A percentile compares a stretch with the other conserved stretches of the same genome.
phyloP scores from a whole-genome alignment of 35 echinoderm and acorn worm species.

The Ophioderma brevispina region DNA sequence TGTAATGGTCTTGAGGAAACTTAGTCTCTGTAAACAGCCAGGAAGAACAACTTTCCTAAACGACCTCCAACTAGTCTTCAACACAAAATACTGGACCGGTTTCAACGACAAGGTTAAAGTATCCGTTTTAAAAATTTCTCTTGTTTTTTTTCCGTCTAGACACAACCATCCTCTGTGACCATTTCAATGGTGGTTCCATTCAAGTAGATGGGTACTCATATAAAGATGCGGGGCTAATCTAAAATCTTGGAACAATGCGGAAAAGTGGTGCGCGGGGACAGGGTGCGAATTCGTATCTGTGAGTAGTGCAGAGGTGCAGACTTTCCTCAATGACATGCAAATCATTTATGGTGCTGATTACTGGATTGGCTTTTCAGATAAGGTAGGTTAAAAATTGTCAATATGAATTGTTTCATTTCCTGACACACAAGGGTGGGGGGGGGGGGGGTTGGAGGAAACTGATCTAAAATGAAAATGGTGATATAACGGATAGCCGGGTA shows the following conservation, averaged over 20 bases:
- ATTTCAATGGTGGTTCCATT: background rate
- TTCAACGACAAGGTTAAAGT: background rate
- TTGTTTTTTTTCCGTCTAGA: background rate
- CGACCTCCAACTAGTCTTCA: background rate
- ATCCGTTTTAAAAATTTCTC: background rate
- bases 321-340: background rate
- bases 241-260: background rate
- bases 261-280: background rate
- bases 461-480: too few relatives aligned
- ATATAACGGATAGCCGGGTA: too few relatives aligned
- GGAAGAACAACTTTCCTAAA: background rate
- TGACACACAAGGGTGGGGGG: too few relatives aligned
- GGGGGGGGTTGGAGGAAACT: too few relatives aligned
- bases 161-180: background rate
- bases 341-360: background rate
- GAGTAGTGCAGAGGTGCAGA: background rate
- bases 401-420: too few relatives aligned
- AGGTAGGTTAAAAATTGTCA: too few relatives aligned
- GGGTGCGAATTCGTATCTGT: background rate
- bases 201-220: background rate
- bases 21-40: background rate
- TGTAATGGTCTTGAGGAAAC: background rate
- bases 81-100: background rate
- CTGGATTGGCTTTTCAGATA: conserved; percentile 5
- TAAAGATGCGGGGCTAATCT: background rate